Evolutionary conservation across 2,888 invertebrate genomes (phyloP).

Genomic region (Zhuqinia jingwanae): DNA sequence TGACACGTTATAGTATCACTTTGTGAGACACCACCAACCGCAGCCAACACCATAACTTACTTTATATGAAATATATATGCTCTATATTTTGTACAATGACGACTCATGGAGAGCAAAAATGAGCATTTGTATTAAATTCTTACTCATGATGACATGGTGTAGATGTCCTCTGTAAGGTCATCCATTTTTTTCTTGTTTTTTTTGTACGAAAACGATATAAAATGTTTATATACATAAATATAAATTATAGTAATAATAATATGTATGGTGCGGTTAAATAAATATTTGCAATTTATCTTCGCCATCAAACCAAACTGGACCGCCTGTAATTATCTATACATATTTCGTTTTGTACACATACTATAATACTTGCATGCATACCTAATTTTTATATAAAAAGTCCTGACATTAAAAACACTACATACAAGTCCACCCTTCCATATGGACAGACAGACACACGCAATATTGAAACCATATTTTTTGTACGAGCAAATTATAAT

Average conservation of each 20-base stretch:
- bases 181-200: background rate
- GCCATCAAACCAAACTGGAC: background rate
- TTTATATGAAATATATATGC: too few species aligned
- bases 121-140: too few species aligned
- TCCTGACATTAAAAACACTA: too few species aligned
- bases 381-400: too few species aligned
- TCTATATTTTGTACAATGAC: too few species aligned
- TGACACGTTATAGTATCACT: background rate
- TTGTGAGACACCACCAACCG: background rate
- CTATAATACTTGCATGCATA: too few species aligned
- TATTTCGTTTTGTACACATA: too few species aligned
- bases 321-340: too few species aligned
- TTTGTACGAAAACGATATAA: background rate
- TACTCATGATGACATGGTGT: too few species aligned
- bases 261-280: background rate
- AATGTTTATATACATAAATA: background rate
- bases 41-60: background rate
- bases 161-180: constrained; percentile 56
- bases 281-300: constrained; percentile 5
- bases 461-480: too few species aligned
- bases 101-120: too few species aligned
- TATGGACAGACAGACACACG: background rate
- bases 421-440: background rate
- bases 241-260: background rate
- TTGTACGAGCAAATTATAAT: too few species aligned